Evolutionary conservation across 2,797 vertebrate species (phyloP), one percentile per base, ranked within the genome.

Genomic region (Sebastes dallii): DNA sequence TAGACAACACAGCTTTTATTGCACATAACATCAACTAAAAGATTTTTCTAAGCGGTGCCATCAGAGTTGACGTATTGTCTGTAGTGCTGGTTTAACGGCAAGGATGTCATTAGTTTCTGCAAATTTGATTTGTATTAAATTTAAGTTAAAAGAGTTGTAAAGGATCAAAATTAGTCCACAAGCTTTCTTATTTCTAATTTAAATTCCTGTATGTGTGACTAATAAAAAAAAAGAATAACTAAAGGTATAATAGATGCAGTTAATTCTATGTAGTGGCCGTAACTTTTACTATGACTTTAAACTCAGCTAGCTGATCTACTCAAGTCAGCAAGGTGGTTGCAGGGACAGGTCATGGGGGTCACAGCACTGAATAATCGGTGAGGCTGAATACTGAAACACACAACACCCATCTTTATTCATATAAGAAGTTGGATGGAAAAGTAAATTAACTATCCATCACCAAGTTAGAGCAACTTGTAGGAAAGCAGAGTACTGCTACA

Each of bases 1-100:
- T 55, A 80, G 25, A 73, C 66, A 72, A 36, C 18, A 22, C 36
- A 66, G 36, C 55, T 75, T 85, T 77, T 83, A 79, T 69, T 81
- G 25, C 60, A 72, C 27, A 64, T 72, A 66, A 77, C 80, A 59
- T 20, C 8, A 42, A 65, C 18, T 60, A 11, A 39, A 61, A 58
- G 22, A 36, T 16, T 58, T 64, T 82, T 67, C 12, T 32, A 32
- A 16, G 22, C 30, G 25, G 22, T 75, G 22, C 66, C 22, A n/a
- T 84, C n/a, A 71, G 25, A 81, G n/a, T 52, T 69, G 9, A 65
- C 54, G 27, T 60, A 73, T 66, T 69, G 14, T 52, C 46, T 42
- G 22, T 27, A 24, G 24, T 11, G 20, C 3, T 56, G 32, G 20
- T 2, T 61, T 30, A 14, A 55, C 36, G 2, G 22, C 6, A 60